Base-by-base conservation (phyloP, 35 echinoderm and acorn worm genomes). In the Amphiura filiformis region DNA sequence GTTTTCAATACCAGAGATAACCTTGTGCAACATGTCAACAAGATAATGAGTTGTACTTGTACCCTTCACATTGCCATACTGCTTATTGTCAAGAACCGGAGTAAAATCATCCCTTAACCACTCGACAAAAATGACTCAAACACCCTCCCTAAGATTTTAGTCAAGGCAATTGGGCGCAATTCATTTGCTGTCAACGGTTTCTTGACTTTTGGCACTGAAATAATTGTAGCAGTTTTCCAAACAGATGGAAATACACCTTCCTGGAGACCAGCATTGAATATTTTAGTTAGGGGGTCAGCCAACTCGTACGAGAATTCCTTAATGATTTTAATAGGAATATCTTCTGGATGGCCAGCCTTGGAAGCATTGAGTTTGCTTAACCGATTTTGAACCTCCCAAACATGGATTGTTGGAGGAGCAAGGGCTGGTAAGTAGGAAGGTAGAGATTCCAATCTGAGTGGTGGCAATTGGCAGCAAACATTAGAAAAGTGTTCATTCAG, bases 21-120 rank as follows among this genome's bases (percentile, higher is more conserved):
- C 78, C 35, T 18, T 80, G 20, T 80, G 33, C 20, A 80, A 80
- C 78, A 80, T 80, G 38, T 80, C 35, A 22, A 80, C 78, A 36
- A 80, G 78, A 38, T 80, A 80, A 80, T 80, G 35, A 36, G 35
- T 80, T 31, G 78, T 80, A 34, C 78, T 80, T 36, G 78, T 80
- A 36, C 36, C 38, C 78, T 80, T 80, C 18, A 36, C 78, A 36
- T 80, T 76, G 35, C 75, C 75, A 76, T 76, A 76, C 75, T 76
- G 75, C 35, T 76, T 4, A 76, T 26, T 11, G 23, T 76, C n/a
- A 36, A 80, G 38, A 9, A 80, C 0, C 7, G 78, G 35, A 38
- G 33, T 38, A 36, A 80, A 80, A 31, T 31, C 78, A 36, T 33
- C 4, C 34, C 78, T 80, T 7, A 80, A 38, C 78, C 35, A 80